These are phyloP conservation scores for Bostrychus sinensis DNA, from an alignment of 2,113 vertebrate genomes.

Conservation along the genomic window DNA sequence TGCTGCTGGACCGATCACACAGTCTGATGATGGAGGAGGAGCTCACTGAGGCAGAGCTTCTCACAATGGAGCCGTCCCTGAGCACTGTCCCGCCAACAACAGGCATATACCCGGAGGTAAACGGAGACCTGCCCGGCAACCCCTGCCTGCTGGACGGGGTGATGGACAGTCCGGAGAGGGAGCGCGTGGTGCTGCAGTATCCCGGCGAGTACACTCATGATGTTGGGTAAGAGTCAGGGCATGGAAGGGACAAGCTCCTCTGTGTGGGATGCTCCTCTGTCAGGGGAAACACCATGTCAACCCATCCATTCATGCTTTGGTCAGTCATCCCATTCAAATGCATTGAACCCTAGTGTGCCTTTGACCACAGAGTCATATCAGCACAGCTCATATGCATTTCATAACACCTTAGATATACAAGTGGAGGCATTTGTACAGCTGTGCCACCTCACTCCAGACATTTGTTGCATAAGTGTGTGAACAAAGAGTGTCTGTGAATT, in stretches of 20 bases:
- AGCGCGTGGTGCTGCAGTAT: conserved; percentile 68
- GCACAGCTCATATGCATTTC: not conserved
- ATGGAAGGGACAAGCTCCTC: conserved; percentile 8
- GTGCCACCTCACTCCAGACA: conserved; percentile 2
- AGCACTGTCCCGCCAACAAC: conserved; percentile 30
- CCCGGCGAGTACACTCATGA: conserved; percentile 56
- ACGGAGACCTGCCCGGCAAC: conserved; percentile 66
- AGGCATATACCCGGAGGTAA: conserved; percentile 50
- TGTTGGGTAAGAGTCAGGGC: conserved; percentile 74
- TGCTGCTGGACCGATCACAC: conserved; percentile 35
- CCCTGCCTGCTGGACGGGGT: conserved; percentile 57
- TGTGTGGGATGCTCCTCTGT: not conserved
- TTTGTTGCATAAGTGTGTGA: conserved; percentile 8
- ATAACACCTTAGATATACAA: not conserved
- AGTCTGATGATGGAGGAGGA: conserved; percentile 80
- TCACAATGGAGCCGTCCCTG: conserved; percentile 32
- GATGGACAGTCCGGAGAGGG: conserved; percentile 54
- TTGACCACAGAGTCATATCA: not conserved
- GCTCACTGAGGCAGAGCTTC: conserved; percentile 66
- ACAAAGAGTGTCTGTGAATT: conserved; percentile 3
- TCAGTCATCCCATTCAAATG: not conserved
- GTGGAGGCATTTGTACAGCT: not conserved
- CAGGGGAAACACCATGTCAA: not conserved
- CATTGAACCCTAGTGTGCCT: not conserved
- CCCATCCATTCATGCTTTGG: conserved; percentile 2